These are phyloP conservation scores for Sphaerolaimus hirsutus DNA, from an alignment of 2,888 invertebrate species.

Conservation along the genomic window DNA sequence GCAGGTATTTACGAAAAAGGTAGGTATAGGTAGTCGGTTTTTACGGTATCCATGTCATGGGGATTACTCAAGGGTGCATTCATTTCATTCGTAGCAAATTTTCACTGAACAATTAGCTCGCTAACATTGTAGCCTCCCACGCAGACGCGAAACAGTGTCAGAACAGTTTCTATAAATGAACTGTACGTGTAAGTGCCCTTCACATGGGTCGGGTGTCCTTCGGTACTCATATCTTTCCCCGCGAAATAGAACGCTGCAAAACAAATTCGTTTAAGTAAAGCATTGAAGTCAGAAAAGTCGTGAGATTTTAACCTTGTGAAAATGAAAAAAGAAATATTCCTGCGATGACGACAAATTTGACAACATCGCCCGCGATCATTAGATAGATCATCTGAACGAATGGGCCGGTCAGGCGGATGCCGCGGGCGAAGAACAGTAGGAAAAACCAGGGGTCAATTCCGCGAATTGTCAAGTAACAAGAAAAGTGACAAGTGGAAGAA, in stretches of 20 bases:
- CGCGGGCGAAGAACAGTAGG: slow-evolving; percentile 64
- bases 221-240: slow-evolving; percentile 43
- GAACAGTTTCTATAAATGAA: slow-evolving; percentile 71
- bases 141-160: slow-evolving; percentile 90
- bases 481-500: too few species aligned
- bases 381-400: slow-evolving; percentile 98
- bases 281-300: too few species aligned
- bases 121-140: slow-evolving; percentile 86
- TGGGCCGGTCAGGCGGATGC: slow-evolving; percentile 55
- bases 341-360: slow-evolving; percentile 91
- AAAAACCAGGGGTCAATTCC: slow-evolving; percentile 94
- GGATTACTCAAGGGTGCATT: too few species aligned
- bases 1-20: too few species aligned
- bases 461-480: too few species aligned
- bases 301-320: slow-evolving; percentile 62
- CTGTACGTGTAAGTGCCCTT: slow-evolving; percentile 28
- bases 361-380: slow-evolving; percentile 95
- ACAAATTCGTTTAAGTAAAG: too few species aligned
- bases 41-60: too few species aligned
- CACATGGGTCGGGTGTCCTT: too few species aligned
- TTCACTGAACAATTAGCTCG: too few species aligned
- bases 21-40: too few species aligned
- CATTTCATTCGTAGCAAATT: too few species aligned
- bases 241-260: slow-evolving; percentile 43
- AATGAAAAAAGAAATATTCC: slow-evolving; percentile 77